Evolutionary conservation across 2,888 invertebrate species (phyloP), one percentile per base, ranked within the genome.

Genomic region (Harmothoe impar): DNA sequence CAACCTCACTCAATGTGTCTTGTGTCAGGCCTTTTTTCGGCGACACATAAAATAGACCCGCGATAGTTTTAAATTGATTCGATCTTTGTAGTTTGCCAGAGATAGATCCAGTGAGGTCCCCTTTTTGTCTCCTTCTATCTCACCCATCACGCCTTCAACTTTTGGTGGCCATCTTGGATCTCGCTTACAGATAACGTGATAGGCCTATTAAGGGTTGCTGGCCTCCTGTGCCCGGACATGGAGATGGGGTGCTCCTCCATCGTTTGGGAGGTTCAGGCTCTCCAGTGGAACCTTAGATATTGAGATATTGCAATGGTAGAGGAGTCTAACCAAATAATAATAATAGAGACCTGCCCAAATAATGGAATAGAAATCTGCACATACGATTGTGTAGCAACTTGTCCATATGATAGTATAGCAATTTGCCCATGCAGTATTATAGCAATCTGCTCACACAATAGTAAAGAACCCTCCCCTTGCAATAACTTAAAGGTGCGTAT

Each of bases 151-250:
- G 72, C 3, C 62, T 62, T 25, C 72, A 72, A 29, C 25, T 72
- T 25, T 72, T 25, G 72, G 72, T 25, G 72, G 72, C 72, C 72
- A 72, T 72, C 17, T 72, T 72, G 72, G 72, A 29, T 72, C 72
- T 72, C 72, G 29, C 31, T 15, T 29, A 25, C 15, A 25, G 72
- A 72, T 72, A 7, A 72, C 31, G 72, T 72, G 72, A 72, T 72
- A 29, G 72, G 72, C 31, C 72, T 72, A 72, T 72, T 72, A 72
- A 29, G 29, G 25, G 72, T 25, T 0, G 31, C 72, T 72, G 15
- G 29, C 29, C 25, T 72, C 25, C 72, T 72, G 12, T 25, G 15
- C 29, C 12, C 20, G 72, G 72, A 72, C 5, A 72, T 72, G 31
- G 25, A 72, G 25, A 72, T 72, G 72, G 3, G 29, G 29, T 15